Evolutionary conservation across 2,113 vertebrate genomes (phyloP).

Genomic region (Pheucticus melanocephalus): DNA sequence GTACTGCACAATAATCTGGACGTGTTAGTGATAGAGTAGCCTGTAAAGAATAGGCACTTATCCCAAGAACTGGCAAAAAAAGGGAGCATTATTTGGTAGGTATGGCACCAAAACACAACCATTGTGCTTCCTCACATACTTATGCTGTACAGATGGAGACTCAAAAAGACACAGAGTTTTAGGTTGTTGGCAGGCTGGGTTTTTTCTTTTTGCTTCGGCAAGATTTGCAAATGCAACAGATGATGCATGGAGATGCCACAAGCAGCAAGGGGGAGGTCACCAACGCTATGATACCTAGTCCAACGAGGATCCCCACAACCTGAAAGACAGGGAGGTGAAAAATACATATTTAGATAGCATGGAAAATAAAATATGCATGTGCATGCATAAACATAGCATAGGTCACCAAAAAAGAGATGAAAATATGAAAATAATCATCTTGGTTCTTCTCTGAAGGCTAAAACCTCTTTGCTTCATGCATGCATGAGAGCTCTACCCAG

Average conservation of each 20-base stretch:
- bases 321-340: constrained; percentile 53
- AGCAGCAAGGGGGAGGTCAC: constrained; percentile 93
- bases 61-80: constrained; percentile 65
- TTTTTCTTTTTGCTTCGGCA: constrained; percentile 85
- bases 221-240: constrained; percentile 93
- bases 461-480: not conserved
- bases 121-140: constrained; percentile 37
- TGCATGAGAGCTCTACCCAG: not conserved
- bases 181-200: constrained; percentile 72
- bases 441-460: not conserved
- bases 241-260: constrained; percentile 91
- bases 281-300: constrained; percentile 88
- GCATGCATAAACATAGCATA: not conserved
- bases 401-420: not conserved
- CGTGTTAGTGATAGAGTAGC: constrained; percentile 39
- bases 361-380: not conserved
- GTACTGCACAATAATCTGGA: not conserved
- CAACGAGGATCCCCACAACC: constrained; percentile 95
- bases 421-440: not conserved
- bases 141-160: not conserved
- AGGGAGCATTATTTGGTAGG: constrained; percentile 36
- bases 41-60: constrained; percentile 76
- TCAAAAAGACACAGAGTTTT: constrained; percentile 10
- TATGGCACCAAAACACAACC: constrained; percentile 43
- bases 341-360: not conserved